Base-by-base conservation (phyloP, 2,797 vertebrate genomes). In the Sebastes aleutianus region DNA sequence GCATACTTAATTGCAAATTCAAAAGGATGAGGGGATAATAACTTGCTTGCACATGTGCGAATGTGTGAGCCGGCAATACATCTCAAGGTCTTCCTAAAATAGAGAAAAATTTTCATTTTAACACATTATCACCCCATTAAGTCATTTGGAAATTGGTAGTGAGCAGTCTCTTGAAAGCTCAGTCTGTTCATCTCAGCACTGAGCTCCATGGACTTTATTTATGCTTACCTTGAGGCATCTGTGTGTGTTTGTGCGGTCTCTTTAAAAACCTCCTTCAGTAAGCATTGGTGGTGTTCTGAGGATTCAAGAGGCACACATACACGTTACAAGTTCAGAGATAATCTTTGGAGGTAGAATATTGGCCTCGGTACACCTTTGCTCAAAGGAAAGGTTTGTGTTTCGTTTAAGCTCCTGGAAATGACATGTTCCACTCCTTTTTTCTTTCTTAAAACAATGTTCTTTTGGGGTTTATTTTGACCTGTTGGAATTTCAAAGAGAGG, bases 1-100 rank as follows among this genome's bases (percentile, higher is more conserved):
- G 87, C 90, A 89, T 91, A 79, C 87, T 78, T 92, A 93, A 94
- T 93, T 92, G 79, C 84, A 84, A 89, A 92, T 92, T 92, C 88
- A 89, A 88, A 66, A 88, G 88, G 88, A 88, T 87, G 87, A 88
- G 90, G 73, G 87, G 85, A 93, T 93, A 92, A 94, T 91, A 88
- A 91, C 86, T 79, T 66, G 59, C 80, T 67, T 24, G 61, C 63
- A 76, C 69, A 74, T 36, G 82, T 82, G 87, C 39, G 53, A 73
- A 84, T 65, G 56, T 62, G 76, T 6, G 74, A 76, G 83, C 76
- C 24, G 6, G 80, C 75, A 84, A 88, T 77, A 61, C 84, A 84
- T 76, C 64, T 87, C 70, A 67, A 87, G 76, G 66, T 89, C 87
- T 85, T 78, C 88, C 76, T 73, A 87, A 92, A 91, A 94, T 91